Evolutionary conservation across 2,113 vertebrate genomes (phyloP), one percentile per base, ranked within the genome.

Genomic region (Columba livia): DNA sequence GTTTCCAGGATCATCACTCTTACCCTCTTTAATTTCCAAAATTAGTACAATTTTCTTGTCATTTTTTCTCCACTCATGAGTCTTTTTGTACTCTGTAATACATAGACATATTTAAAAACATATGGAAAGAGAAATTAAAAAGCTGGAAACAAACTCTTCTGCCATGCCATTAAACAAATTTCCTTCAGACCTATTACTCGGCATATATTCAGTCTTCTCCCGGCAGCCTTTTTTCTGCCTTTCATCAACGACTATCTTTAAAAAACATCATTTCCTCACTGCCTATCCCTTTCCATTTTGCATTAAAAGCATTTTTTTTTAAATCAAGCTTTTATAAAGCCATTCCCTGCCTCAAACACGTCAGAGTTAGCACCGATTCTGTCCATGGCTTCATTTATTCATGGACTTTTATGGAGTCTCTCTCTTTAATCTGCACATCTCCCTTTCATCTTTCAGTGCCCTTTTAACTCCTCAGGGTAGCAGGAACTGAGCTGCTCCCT

Each of bases 251-350:
- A 58, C 81, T 94, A 25, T 51, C 90, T 72, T 93, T 72, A 90
- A 65, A 79, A 87, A 94, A 84, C 71, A 93, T 51, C 11, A 78
- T 81, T 94, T 89, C 36, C 36, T 71, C 69, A 36, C 90, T 90
- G 75, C 53, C 85, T 69, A 71, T 61, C 72, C 85, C 80, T 60
- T 74, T 57, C 82, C 79, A 90, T 85, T 95, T 92, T 84, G 79
- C 85, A 95, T 95, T 93, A 90, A 92, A 90, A 94, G 88, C 82
- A 78, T 94, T 89, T 84, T 80, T 91, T 93, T 93, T 26, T 94
- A 42, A 90, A 90, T 79, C 57, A 92, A 88, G 90, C 93, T 93
- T 92, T 95, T 86, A 90, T 73, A 90, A 74, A 90, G 75, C 88
- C 82, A 88, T 92, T 96, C 90, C 54, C 83, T 85, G 77, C 62